phyloP scores from a whole-genome alignment of 2,888 invertebrate species.

The Mythimna vitellina region DNA sequence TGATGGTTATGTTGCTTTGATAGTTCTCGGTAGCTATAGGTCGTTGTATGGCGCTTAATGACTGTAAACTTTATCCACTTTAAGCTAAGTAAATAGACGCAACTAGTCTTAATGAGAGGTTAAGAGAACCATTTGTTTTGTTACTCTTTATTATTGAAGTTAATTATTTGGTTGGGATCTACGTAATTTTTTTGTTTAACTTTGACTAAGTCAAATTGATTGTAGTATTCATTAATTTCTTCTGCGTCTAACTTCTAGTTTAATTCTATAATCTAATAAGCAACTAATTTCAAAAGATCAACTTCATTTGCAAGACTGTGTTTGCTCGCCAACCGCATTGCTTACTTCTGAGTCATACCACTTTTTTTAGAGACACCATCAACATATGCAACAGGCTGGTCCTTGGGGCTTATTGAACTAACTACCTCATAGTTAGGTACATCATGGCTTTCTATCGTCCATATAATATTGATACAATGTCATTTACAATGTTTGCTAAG shows the following conservation, averaged over 20 bases:
- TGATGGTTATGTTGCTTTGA: conserved; percentile 29
- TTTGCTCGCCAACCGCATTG: not conserved
- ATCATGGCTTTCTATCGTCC: conserved; percentile 4
- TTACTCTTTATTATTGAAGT: conserved; percentile 1
- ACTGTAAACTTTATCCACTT: conserved; percentile 23
- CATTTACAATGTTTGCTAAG: conserved; percentile 21
- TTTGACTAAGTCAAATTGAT: not conserved
- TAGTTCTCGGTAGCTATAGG: conserved; percentile 1
- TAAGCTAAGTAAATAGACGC: conserved; percentile 20
- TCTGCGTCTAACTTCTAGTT: not conserved
- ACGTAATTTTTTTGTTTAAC: not conserved
- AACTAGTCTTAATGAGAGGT: not conserved
- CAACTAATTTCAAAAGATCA: not conserved
- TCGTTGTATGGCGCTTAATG: conserved; percentile 22
- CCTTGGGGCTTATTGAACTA: not conserved
- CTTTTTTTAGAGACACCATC: not conserved
- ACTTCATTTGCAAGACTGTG: not conserved
- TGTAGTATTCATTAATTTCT: not conserved
- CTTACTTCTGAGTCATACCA: not conserved
- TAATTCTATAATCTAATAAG: not conserved
- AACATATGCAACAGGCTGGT: not conserved
- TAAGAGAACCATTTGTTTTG: conserved; percentile 2
- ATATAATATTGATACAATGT: conserved; percentile 23
- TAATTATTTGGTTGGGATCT: not conserved
- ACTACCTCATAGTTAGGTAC: not conserved